Percentiles rank a stretch among this genome's conserved stretches.
Evolutionary conservation across 2,888 invertebrate genomes (phyloP).

Genomic region (Diogma glabrata): DNA sequence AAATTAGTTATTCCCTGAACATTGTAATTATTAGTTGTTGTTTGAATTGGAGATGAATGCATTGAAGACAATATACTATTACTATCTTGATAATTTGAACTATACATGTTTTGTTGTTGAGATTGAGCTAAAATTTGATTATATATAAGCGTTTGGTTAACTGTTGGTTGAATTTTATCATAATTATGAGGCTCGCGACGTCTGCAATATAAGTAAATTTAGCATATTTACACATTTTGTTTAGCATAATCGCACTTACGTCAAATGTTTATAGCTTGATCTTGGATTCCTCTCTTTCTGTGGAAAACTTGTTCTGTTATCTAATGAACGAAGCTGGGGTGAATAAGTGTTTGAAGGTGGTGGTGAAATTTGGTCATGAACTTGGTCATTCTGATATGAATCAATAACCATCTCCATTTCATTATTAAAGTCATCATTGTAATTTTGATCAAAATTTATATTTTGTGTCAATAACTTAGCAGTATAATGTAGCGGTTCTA

Average conservation of each 20-base stretch:
- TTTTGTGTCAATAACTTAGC: conserved; percentile 8
- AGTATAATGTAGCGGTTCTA: conserved; percentile 9
- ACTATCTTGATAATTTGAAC: conserved; percentile 4
- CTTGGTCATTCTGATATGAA: background rate
- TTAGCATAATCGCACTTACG: no score
- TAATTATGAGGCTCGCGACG: conserved; percentile 37
- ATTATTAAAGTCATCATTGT: conserved; percentile 4
- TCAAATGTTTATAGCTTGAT: no score
- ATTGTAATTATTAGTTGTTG: conserved; percentile 16
- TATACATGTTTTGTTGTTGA: conserved; percentile 13
- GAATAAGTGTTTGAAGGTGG: background rate
- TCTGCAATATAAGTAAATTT: conserved; percentile 15
- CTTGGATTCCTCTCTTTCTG: no score
- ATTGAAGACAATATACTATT: background rate
- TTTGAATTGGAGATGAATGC: conserved; percentile 16
- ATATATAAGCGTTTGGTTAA: conserved; percentile 37
- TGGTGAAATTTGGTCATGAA: background rate
- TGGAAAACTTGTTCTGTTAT: no score
- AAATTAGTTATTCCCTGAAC: background rate
- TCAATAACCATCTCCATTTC: conserved; percentile 8
- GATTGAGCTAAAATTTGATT: conserved; percentile 37
- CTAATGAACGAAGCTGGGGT: no score
- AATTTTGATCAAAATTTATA: conserved; percentile 2
- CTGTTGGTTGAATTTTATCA: conserved; percentile 36
- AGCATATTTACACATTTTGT: background rate